Percentiles rank a stretch among this genome's conserved stretches.
Conservation (phyloP, 2,113 vertebrate species). For the Tupaia chinensis region DNA sequence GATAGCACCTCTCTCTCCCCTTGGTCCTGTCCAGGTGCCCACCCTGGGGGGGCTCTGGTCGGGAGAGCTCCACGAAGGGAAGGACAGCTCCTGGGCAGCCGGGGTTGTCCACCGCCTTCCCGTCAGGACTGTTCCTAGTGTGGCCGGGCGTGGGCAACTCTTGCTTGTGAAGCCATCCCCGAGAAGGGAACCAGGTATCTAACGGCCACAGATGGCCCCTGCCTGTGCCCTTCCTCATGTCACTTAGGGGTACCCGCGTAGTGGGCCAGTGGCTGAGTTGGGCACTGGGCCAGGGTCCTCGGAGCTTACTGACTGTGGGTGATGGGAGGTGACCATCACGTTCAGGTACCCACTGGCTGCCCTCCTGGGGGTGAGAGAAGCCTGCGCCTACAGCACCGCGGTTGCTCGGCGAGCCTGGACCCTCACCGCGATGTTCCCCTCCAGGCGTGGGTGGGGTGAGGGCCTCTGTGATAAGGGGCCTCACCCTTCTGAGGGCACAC, state of each 20-base stretch:
- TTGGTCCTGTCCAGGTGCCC: no score
- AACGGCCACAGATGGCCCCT: background rate
- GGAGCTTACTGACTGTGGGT: background rate
- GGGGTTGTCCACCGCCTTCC: background rate
- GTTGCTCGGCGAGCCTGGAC: background rate
- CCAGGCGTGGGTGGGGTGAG: background rate
- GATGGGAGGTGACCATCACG: background rate
- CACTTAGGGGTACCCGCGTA: background rate
- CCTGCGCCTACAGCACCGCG: background rate
- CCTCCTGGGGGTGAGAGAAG: background rate
- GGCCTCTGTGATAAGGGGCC: background rate
- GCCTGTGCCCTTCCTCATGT: background rate
- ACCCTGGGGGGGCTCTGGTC: background rate
- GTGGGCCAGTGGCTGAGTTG: background rate
- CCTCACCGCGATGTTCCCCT: background rate
- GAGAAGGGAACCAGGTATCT: background rate
- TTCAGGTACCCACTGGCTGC: background rate
- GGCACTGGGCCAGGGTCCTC: background rate
- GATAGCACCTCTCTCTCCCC: background rate
- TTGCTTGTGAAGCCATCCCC: background rate
- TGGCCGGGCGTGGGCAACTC: background rate
- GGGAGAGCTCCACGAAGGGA: background rate
- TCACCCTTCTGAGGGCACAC: background rate
- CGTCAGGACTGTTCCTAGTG: background rate
- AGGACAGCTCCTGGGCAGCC: background rate